Evolutionary conservation across 2,888 invertebrate genomes (phyloP).

Genomic region (Netelia fuscicornis): DNA sequence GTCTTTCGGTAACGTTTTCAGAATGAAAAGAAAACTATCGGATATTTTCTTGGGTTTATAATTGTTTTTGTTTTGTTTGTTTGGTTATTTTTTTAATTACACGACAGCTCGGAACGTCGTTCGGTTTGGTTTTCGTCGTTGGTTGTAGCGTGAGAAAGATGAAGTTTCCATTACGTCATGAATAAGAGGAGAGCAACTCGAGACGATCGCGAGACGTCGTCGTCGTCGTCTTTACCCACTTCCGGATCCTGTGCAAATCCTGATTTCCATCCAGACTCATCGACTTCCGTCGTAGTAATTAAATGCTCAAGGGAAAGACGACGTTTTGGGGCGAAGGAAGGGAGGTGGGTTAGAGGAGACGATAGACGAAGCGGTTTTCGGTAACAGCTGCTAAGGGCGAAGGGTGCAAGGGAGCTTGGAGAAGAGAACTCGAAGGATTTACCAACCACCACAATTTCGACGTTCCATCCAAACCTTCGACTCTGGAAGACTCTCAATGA

Average conservation of each 20-base stretch:
- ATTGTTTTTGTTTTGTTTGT: neutral
- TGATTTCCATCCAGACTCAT: conserved; percentile 71
- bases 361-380: conserved; percentile 57
- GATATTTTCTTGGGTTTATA: neutral
- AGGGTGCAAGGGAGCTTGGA: conserved; percentile 26
- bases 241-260: conserved; percentile 69
- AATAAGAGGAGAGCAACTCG: conserved; percentile 41
- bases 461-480: conserved; percentile 50
- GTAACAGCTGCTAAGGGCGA: conserved; percentile 52
- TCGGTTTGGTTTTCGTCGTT: conserved; percentile 43
- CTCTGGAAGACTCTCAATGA: conserved; percentile 41
- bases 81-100: neutral
- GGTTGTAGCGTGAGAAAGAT: conserved; percentile 44
- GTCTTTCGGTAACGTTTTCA: neutral
- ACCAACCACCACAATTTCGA: conserved; percentile 57
- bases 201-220: conserved; percentile 60
- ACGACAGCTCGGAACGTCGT: neutral
- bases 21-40: neutral
- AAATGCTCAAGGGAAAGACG: conserved; percentile 65
- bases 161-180: conserved; percentile 60
- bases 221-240: conserved; percentile 57
- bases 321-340: conserved; percentile 12
- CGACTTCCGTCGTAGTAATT: conserved; percentile 69
- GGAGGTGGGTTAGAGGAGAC: conserved; percentile 2
- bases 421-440: conserved; percentile 51